Conservation (phyloP, 2,888 invertebrate genomes). For the Pseudeuparius sepicola region DNA sequence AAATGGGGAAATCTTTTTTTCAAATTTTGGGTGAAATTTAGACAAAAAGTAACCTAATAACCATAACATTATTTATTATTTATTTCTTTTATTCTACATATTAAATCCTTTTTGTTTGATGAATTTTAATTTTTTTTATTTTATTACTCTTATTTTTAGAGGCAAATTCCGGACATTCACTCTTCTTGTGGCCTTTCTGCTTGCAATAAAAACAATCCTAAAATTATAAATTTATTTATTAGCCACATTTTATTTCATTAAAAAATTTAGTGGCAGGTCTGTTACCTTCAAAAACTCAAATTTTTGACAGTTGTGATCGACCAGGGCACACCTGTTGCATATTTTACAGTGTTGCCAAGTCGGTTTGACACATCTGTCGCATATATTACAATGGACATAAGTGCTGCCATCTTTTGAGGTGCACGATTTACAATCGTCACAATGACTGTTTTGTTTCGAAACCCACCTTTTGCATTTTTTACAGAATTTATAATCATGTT, state of each 20-base stretch:
- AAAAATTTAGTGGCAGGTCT: constrained; percentile 1
- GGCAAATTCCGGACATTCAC: constrained; percentile 42
- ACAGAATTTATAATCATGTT: constrained; percentile 61
- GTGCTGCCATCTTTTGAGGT: constrained; percentile 64
- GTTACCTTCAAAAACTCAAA: constrained; percentile 31
- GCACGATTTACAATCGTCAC: constrained; percentile 59
- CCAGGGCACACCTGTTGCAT: constrained; percentile 57
- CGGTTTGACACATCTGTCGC: constrained; percentile 72
- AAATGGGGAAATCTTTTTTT: too few species aligned
- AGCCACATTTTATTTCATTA: background rate
- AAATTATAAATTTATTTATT: constrained; percentile 17
- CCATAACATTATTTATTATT: too few species aligned
- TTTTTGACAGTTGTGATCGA: constrained; percentile 44
- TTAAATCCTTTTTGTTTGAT: too few species aligned
- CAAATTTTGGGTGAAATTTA: too few species aligned
- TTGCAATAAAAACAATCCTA: constrained; percentile 51
- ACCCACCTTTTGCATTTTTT: constrained; percentile 62
- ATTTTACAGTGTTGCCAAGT: constrained; percentile 68
- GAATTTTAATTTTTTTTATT: too few species aligned
- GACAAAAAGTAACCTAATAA: too few species aligned
- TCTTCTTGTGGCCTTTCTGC: constrained; percentile 46
- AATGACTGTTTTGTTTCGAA: constrained; percentile 60
- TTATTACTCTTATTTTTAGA: constrained; percentile 15
- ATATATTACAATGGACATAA: constrained; percentile 57
- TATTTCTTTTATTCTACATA: too few species aligned